Evolutionary conservation across 1,140 invertebrate species (phyloP).

Genomic region (Teleopsis dalmanni): DNA sequence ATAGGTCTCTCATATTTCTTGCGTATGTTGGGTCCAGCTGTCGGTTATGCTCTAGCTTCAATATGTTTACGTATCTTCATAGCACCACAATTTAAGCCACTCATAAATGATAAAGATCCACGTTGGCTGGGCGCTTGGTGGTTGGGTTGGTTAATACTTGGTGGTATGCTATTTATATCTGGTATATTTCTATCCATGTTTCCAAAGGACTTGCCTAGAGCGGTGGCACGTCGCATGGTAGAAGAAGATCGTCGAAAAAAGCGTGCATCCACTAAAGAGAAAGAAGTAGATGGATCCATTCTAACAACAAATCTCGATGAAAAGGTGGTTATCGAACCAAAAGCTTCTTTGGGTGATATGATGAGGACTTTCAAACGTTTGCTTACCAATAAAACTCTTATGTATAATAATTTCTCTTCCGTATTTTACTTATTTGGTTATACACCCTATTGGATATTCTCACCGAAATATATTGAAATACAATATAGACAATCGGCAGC

Average conservation of each 20-base stretch:
- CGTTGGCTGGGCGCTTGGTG: constrained; percentile 74
- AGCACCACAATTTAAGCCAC: constrained; percentile 59
- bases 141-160: constrained; percentile 68
- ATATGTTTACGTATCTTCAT: constrained; percentile 63
- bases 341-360: constrained; percentile 53
- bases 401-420: constrained; percentile 60
- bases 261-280: constrained; percentile 5
- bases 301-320: constrained; percentile 21
- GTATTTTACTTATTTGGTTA: constrained; percentile 65
- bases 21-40: constrained; percentile 62
- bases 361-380: constrained; percentile 55
- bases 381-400: constrained; percentile 56
- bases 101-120: constrained; percentile 60
- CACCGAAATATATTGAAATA: constrained; percentile 69
- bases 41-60: constrained; percentile 63
- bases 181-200: constrained; percentile 58
- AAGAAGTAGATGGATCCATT: neutral
- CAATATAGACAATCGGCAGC: constrained; percentile 67
- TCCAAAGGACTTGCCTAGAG: constrained; percentile 57
- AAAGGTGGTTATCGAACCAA: constrained; percentile 19
- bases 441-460: constrained; percentile 67
- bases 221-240: constrained; percentile 50
- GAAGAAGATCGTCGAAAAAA: constrained; percentile 31
- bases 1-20: constrained; percentile 61
- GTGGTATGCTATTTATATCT: constrained; percentile 54